A percentile compares a stretch with the other conserved stretches of the same genome.
phyloP scores from a whole-genome alignment of 1,140 invertebrate genomes.

The Solenopsis invicta region DNA sequence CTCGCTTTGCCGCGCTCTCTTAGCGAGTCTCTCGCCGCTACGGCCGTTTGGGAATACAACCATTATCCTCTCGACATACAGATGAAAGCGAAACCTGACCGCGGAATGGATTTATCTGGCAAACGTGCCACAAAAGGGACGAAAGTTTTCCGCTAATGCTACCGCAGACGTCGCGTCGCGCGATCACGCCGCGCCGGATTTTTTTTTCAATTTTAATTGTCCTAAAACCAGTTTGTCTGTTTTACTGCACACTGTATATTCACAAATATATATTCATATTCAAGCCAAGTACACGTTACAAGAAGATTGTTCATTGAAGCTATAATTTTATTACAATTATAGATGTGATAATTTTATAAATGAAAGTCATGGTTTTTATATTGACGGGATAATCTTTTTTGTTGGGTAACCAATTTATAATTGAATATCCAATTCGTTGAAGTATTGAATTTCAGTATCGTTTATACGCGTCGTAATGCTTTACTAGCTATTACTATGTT shows the following conservation, averaged over 20 bases:
- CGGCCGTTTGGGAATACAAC: constrained; percentile 82
- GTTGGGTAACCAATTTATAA: not conserved
- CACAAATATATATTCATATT: not conserved
- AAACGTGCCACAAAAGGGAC: constrained; percentile 78
- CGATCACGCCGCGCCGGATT: constrained; percentile 38
- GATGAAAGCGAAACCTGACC: constrained; percentile 85
- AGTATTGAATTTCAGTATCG: not conserved
- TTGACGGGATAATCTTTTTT: not conserved
- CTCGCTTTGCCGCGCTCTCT: constrained; percentile 49
- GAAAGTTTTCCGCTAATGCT: constrained; percentile 78
- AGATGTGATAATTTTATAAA: not conserved
- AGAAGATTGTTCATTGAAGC: not conserved
- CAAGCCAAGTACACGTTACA: not conserved
- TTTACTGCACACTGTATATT: not conserved
- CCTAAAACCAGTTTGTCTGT: not conserved
- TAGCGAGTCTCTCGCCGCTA: constrained; percentile 46
- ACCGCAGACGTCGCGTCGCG: constrained; percentile 62
- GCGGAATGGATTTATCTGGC: constrained; percentile 82
- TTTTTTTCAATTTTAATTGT: constrained; percentile 59
- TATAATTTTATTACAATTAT: not conserved
- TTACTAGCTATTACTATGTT: constrained; percentile 13
- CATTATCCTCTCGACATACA: constrained; percentile 83
- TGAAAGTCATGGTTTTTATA: not conserved
- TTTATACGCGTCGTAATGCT: constrained; percentile 21
- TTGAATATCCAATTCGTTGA: not conserved